These are phyloP conservation scores for Rhinoraja longicauda DNA, from an alignment of 2,797 vertebrate species.

Conservation along the genomic window DNA sequence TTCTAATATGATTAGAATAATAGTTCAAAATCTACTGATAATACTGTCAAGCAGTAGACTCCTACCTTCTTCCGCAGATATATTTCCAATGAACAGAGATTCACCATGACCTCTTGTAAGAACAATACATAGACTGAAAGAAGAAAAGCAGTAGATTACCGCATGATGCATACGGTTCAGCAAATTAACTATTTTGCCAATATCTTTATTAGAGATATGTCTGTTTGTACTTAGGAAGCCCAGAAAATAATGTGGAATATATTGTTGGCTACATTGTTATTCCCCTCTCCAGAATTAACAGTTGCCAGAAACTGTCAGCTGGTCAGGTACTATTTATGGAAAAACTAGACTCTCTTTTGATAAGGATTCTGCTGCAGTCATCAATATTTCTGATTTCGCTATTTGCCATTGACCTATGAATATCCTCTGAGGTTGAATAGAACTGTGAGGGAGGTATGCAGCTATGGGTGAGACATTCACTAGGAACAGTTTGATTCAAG, in stretches of 20 bases:
- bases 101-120: constrained; percentile 79
- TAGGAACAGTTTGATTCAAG: no score
- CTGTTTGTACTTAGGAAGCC: background rate
- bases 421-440: background rate
- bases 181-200: background rate
- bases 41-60: background rate
- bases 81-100: constrained; percentile 79
- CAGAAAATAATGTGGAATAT: background rate
- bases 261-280: background rate
- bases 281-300: background rate
- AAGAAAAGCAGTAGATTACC: background rate
- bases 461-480: background rate
- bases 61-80: constrained; percentile 87
- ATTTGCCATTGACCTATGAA: background rate
- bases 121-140: constrained; percentile 77
- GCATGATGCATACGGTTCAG: background rate
- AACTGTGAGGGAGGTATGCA: background rate
- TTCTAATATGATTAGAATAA: background rate
- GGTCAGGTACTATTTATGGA: background rate
- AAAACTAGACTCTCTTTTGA: background rate
- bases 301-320: background rate
- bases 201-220: background rate
- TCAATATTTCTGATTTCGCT: background rate
- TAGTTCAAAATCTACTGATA: background rate
- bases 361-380: background rate